Conservation (phyloP, 1,140 invertebrate genomes). For the Drosophila kurseongensis region DNA sequence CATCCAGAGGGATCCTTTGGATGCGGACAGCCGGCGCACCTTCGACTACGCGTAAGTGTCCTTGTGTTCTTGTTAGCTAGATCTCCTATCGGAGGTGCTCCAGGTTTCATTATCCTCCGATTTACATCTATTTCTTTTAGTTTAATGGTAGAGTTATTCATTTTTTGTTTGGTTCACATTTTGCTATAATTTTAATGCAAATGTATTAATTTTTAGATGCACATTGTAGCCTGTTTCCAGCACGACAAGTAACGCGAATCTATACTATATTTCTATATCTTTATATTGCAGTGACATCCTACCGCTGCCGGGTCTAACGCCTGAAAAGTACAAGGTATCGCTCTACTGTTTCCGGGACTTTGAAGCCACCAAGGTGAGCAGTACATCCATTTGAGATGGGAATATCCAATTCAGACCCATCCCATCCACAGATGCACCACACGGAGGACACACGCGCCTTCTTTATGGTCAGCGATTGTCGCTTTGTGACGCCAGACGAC, state of each 20-base stretch:
- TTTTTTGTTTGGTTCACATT: too few species aligned
- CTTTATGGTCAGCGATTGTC: slow-evolving; percentile 88
- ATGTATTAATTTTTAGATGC: too few species aligned
- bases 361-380: slow-evolving; percentile 85
- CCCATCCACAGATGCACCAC: slow-evolving; percentile 86
- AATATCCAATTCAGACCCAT: background rate
- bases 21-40: slow-evolving; percentile 69
- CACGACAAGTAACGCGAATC: too few species aligned
- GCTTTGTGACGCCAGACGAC: slow-evolving; percentile 86
- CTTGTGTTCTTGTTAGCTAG: background rate
- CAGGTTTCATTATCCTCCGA: too few species aligned
- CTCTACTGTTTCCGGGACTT: slow-evolving; percentile 87
- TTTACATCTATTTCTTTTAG: too few species aligned
- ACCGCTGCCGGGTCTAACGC: slow-evolving; percentile 86
- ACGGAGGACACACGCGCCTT: slow-evolving; percentile 88
- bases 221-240: too few species aligned
- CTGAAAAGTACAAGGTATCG: slow-evolving; percentile 86
- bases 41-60: slow-evolving; percentile 76
- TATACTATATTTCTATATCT: too few species aligned
- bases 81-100: too few species aligned
- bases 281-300: slow-evolving; percentile 86
- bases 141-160: too few species aligned
- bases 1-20: slow-evolving; percentile 86
- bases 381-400: background rate
- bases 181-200: too few species aligned